Evolutionary conservation across 2,797 vertebrate species (phyloP), one percentile per base, ranked within the genome.

Genomic region (Lycodopsis pacificus): DNA sequence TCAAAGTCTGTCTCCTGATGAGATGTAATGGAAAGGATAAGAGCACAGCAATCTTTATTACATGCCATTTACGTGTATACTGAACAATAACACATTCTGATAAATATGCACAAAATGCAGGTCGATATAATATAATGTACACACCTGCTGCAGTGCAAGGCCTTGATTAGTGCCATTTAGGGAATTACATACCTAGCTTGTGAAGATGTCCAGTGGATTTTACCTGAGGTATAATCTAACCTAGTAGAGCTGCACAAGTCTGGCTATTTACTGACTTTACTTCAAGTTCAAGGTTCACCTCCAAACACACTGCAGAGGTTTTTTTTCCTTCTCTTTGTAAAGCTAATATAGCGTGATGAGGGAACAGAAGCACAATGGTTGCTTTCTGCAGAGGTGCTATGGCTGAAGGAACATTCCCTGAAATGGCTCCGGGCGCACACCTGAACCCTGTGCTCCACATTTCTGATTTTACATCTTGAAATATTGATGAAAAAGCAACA

Each of bases 391-490:
- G 73, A 82, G 80, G 81, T 84, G 91, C 57, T 79, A 36, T 73
- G 74, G 86, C 89, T 79, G 80, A 85, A 87, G 85, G 90, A 88
- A 70, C 74, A 65, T 87, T 86, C 65, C 64, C 49, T 69, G 53
- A 84, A 92, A 89, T 34, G 61, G 76, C 92, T 91, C 65, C 57
- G 84, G 92, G 91, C 89, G 53, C 58, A 36, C 94, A 94, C 93
- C 93, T 94, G 93, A 90, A 91, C 91, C 88, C 86, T 5, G 22
- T 54, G 76, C 71, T 85, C 79, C 65, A 81, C 77, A 82, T 88
- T 86, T 83, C 40, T 2, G 62, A 46, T 84, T 76, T 48, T 58
- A 53, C 72, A 86, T 83, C 56, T 86, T 82, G 61, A 75, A 86
- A 79, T 36, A 30, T 42, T 48, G 13, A 71, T 88, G 67, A 64